Base-by-base conservation (phyloP, 2,113 vertebrate genomes). In the Phoenicopterus ruber region DNA sequence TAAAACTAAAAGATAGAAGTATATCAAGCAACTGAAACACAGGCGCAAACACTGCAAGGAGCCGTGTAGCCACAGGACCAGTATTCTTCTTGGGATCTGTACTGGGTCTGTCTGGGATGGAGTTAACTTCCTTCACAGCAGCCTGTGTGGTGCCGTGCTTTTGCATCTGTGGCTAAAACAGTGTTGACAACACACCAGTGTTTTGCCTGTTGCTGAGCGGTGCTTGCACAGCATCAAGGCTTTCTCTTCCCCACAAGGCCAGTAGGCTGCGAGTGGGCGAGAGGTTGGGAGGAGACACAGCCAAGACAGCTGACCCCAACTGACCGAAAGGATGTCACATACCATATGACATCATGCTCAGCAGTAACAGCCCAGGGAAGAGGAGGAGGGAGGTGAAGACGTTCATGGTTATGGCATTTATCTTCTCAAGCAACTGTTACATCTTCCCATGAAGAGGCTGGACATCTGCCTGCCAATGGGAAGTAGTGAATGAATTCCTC, bases 301-400 rank as follows among this genome's bases (percentile, higher is more conserved):
- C 19, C 59, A 61, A 25, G 54, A 78, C 7, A 76, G 62, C 31
- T 49, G 50, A 81, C 25, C 49, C 11, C 21, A 44, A 8, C 19
- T 11, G 25, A 72, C 25, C 12, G 50, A 65, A 81, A 14, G 36
- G 14, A 38, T 78, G 36, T 22, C 44, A 11, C 42, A 28, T 24
- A 21, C 15, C 26, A 7, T 25, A 38, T 6, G 28, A 22, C 26
- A 24, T 28, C 0, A 0, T 24, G 50, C 50, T 31, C 59, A 87
- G 40, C 67, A 58, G 21, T 24, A 57, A 61, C 73, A 74, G 8
- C 13, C 24, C 17, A 36, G 13, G 12, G 50, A 13, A 74, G 72
- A 76, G 14, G 13, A 46, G 9, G 11, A 70, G 9, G 7, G 52
- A 46, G 9, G 3, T 3, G 19, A 61, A 7, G 7, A 50, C 10